Conservation (phyloP, 2,888 invertebrate species). For the Limnephilus auricula region DNA sequence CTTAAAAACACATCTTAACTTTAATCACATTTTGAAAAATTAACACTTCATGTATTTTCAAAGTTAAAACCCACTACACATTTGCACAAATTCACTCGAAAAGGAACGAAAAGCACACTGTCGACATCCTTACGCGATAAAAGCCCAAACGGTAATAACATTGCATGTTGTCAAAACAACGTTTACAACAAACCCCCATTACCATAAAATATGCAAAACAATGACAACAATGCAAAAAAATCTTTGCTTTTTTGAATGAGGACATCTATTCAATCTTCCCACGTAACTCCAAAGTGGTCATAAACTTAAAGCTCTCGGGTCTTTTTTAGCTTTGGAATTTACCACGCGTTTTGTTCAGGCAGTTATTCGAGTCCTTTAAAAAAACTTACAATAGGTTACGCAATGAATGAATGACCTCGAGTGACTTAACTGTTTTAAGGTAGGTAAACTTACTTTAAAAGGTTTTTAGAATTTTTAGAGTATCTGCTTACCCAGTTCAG, state of each 20-base stretch:
- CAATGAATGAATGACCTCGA: neutral
- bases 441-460: constrained; percentile 2
- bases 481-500: constrained; percentile 5
- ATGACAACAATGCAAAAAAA: constrained; percentile 14
- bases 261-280: neutral
- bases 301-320: constrained; percentile 18
- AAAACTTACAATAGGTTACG: constrained; percentile 1
- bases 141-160: constrained; percentile 3
- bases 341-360: constrained; percentile 18
- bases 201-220: constrained; percentile 31
- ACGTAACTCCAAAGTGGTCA: constrained; percentile 21
- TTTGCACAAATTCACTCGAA: neutral
- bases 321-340: constrained; percentile 29
- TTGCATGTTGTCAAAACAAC: constrained; percentile 28
- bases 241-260: neutral
- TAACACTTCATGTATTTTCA: neutral
- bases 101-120: neutral
- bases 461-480: neutral
- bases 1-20: no score
- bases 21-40: neutral
- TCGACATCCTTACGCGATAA: constrained; percentile 35
- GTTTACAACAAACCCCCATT: constrained; percentile 2
- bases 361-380: constrained; percentile 1
- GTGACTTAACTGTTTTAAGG: neutral
- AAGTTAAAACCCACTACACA: neutral